Conservation (phyloP, 2,113 vertebrate genomes). For the Columbina picui region DNA sequence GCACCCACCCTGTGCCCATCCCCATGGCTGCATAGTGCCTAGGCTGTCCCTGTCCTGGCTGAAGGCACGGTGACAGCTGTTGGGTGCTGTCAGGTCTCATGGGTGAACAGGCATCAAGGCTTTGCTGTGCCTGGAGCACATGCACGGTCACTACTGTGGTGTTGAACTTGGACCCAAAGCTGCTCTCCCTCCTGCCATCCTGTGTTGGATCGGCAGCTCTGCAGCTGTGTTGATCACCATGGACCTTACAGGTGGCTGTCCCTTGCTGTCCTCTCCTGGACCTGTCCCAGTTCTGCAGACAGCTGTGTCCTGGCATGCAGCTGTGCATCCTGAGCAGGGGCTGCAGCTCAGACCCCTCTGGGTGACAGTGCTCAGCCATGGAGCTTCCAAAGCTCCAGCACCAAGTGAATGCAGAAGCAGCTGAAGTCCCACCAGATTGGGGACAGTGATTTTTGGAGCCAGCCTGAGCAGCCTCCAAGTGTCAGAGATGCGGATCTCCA, state of each 20-base stretch:
- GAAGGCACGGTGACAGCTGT: neutral
- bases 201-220: too few species aligned
- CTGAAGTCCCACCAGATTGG: neutral
- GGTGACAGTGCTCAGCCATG: accelerated
- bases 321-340: neutral
- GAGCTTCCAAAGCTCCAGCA: neutral
- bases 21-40: accelerated
- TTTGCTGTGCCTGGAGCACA: too few species aligned
- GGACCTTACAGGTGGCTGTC: neutral
- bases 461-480: too few species aligned
- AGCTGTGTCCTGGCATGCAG: neutral
- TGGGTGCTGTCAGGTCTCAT: too few species aligned
- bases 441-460: neutral
- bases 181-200: neutral
- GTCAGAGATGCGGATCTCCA: neutral
- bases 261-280: too few species aligned
- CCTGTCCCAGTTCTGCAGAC: neutral
- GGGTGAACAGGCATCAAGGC: neutral
- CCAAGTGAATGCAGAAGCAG: neutral
- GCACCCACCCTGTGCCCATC: too few species aligned
- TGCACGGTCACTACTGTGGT: accelerated
- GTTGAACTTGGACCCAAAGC: too few species aligned
- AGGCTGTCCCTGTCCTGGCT: neutral
- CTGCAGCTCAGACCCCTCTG: neutral
- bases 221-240: accelerated